Evolutionary conservation across 1,140 invertebrate genomes (phyloP), one percentile per base, ranked within the genome.

Genomic region (Cyclina sinensis): DNA sequence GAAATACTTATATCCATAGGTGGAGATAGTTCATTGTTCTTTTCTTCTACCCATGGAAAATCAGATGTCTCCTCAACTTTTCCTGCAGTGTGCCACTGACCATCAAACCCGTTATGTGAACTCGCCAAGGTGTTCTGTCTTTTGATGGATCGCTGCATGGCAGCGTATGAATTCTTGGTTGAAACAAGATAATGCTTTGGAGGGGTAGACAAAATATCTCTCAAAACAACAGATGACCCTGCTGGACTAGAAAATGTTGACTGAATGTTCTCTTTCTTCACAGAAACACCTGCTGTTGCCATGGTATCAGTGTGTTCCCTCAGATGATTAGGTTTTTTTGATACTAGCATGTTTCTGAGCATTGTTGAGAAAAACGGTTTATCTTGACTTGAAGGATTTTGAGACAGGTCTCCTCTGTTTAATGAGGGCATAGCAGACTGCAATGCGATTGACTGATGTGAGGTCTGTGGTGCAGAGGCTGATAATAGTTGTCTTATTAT

Each of bases 131-230:
- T 16, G 7, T 27, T 65, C 16, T 65, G 59, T 65, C 59, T 65
- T 65, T 65, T 65, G 1, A 30, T 65, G 59, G 73, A 24, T 16
- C 51, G 46, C 18, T 76, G 73, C 24, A 76, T 48, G 12, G 73
- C 43, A 27, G 73, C 73, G 18, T 46, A 39, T 1, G 73, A 76
- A 48, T 76, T 76, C 39, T 46, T 76, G 11, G 73, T 46, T n/a
- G 73, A 39, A 12, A 76, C 51, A 16, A 76, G 51, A 51, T 76
- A 76, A 30, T 76, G 73, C 16, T 65, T 65, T 32, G 73, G 39
- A 24, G 73, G 73, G 14, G 24, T n/a, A 5, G 73, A 76, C 27
- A 76, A 76, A 11, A 76, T 76, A 48, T 76, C 46, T 48, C 43
- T 39, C 21, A 76, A 51, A n/a, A 76, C 59, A 65, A 4, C 30